These are phyloP conservation scores for Eilema griseolum DNA, from an alignment of 2,888 invertebrate genomes.

Conservation along the genomic window DNA sequence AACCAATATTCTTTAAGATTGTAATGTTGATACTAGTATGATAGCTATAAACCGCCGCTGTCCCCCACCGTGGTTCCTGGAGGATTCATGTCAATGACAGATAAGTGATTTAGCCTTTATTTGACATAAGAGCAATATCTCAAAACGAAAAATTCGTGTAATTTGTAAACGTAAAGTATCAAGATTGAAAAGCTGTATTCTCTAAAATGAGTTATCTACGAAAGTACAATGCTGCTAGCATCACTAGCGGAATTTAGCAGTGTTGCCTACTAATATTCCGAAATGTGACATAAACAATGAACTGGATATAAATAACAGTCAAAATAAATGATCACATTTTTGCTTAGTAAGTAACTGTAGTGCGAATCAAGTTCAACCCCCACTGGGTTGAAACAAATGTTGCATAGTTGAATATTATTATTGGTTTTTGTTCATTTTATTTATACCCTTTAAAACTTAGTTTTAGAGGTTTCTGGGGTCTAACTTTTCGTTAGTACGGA, in stretches of 20 bases:
- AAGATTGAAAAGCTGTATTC: neutral
- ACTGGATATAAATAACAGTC: neutral
- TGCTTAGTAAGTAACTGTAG: neutral
- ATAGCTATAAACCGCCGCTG: neutral
- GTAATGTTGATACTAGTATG: slow-evolving; percentile 54
- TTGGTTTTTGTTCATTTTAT: neutral
- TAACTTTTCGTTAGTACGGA: too few species aligned
- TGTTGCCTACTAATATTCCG: neutral
- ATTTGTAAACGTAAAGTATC: neutral
- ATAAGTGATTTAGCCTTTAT: neutral
- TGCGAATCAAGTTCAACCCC: neutral
- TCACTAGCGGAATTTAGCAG: neutral
- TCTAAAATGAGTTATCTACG: neutral
- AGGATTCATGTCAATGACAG: neutral
- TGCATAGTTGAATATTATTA: neutral
- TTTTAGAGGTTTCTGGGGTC: neutral
- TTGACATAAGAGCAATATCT: neutral
- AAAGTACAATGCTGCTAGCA: neutral
- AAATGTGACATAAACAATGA: neutral
- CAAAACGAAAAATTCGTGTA: neutral
- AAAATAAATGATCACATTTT: neutral
- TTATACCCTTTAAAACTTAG: too few species aligned
- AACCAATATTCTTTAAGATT: slow-evolving; percentile 80
- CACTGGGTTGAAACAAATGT: neutral
- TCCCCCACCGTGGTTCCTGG: neutral